These are phyloP conservation scores for Oryzaephilus surinamensis DNA, from an alignment of 1,140 invertebrate genomes.

Conservation along the genomic window DNA sequence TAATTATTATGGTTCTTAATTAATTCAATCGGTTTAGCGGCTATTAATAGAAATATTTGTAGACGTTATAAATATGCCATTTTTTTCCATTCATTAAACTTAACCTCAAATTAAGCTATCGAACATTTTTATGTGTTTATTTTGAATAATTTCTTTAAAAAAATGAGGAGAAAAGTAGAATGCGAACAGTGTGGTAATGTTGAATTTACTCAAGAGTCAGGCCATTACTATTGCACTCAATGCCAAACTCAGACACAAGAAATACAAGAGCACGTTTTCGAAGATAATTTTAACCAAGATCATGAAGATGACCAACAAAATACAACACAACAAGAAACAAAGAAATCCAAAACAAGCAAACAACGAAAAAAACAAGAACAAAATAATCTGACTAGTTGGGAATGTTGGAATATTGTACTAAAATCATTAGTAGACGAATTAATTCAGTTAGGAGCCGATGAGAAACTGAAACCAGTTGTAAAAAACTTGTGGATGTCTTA, in stretches of 20 bases:
- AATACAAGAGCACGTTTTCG: slow-evolving; percentile 36
- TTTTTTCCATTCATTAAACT: too few relatives aligned
- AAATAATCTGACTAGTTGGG: slow-evolving; percentile 48
- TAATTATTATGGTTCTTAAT: too few relatives aligned
- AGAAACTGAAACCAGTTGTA: slow-evolving; percentile 44
- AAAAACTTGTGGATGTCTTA: slow-evolving; percentile 55
- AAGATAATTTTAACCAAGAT: too few relatives aligned
- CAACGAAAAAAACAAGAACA: slow-evolving; percentile 7
- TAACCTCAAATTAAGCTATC: too few relatives aligned
- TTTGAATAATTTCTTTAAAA: too few relatives aligned
- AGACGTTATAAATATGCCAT: too few relatives aligned
- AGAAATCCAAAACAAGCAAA: slow-evolving; percentile 7
- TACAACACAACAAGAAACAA: slow-evolving; percentile 11
- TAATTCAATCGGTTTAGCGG: too few relatives aligned
- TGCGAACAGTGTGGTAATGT: slow-evolving; percentile 39
- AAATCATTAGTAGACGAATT: slow-evolving; percentile 49
- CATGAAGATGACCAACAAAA: slow-evolving; percentile 8
- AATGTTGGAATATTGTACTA: slow-evolving; percentile 54
- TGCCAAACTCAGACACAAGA: slow-evolving; percentile 45
- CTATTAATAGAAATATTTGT: too few relatives aligned
- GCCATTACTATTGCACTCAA: slow-evolving; percentile 43
- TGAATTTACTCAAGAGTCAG: slow-evolving; percentile 39
- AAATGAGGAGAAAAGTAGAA: too few relatives aligned
- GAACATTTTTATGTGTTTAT: too few relatives aligned
- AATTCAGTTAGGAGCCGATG: slow-evolving; percentile 43